Percentiles rank a stretch among this genome's conserved stretches.
Evolutionary conservation across 2,888 invertebrate genomes (phyloP).

Genomic region (Leucania comma): DNA sequence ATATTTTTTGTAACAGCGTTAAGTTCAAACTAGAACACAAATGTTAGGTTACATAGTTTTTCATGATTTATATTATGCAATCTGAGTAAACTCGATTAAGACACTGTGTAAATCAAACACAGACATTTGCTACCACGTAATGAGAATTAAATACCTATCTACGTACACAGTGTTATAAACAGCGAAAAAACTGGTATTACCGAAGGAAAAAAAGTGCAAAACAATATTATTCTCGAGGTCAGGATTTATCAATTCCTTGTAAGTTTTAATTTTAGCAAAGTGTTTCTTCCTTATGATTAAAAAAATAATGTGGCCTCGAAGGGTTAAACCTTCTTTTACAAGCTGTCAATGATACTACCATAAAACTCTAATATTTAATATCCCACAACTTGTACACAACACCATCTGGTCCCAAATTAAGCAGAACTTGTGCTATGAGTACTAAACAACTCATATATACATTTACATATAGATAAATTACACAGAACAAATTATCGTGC

Average conservation of each 20-base stretch:
- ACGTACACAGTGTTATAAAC: neutral
- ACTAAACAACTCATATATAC: too few relatives aligned
- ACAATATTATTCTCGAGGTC: slow-evolving; percentile 6
- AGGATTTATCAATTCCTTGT: neutral
- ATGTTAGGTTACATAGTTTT: slow-evolving; percentile 11
- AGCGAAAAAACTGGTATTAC: slow-evolving; percentile 27
- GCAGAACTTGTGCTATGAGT: too few relatives aligned
- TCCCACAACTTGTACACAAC: too few relatives aligned
- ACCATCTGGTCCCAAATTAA: too few relatives aligned
- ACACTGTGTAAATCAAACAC: slow-evolving; percentile 2
- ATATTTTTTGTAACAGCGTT: too few relatives aligned
- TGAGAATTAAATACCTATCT: neutral
- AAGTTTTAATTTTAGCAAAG: slow-evolving; percentile 1
- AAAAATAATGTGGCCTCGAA: neutral
- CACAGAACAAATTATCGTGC: too few relatives aligned
- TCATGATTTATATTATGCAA: slow-evolving; percentile 1
- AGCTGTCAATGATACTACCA: too few relatives aligned
- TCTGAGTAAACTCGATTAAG: slow-evolving; percentile 8
- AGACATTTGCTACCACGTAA: slow-evolving; percentile 26
- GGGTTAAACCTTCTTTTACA: neutral
- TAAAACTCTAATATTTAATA: neutral
- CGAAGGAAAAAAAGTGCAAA: slow-evolving; percentile 22
- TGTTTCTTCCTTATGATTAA: neutral
- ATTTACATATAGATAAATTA: too few relatives aligned
- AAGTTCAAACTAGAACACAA: too few relatives aligned